Evolutionary conservation across 2,888 invertebrate species (phyloP), one percentile per base, ranked within the genome.

Genomic region (Chrysodeixis includens): DNA sequence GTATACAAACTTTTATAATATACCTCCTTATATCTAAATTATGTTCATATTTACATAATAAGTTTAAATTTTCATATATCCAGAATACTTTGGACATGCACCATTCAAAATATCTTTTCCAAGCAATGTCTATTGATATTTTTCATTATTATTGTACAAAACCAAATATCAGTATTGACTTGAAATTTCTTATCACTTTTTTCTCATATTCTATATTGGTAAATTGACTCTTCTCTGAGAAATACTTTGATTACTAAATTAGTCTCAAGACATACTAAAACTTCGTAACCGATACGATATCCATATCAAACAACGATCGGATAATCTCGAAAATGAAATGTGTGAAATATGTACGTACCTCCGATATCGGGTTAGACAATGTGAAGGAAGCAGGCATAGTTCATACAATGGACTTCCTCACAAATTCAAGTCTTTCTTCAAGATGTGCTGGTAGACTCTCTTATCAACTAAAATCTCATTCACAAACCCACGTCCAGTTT

Each of bases 41-140:
- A 40, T 40, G n/a, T n/a, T 40, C 40, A 40, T 40, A 40, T 40
- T 40, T 40, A 40, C 40, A 40, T 40, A 40, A n/a, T 40, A 40
- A 7, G 6, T 0, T 12, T 14, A 5, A n/a, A 35, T n/a, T 40
- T 40, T 40, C 6, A 26, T 26, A 26, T 26, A 26, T 6, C 26
- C 26, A 26, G 26, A 26, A 26, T 26, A 26, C 26, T 26, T 26
- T 6, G 26, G 26, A 6, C 6, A 26, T 6, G 6, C 5, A 35
- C 10, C 10, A 32, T 32, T 10, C 32, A 32, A 32, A 35, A 12
- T 14, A 14, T 35, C 35, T 14, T 35, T n/a, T n/a, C n/a, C 14
- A n/a, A n/a, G 9, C 35, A 12, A 35, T 35, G 12, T 35, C 3
- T 6, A 35, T 35, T 35, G 35, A 12, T 14, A 35, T 35, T 12